Evolutionary conservation across 2,113 vertebrate species (phyloP), one percentile per base, ranked within the genome.

Genomic region (Aleadryas rufinucha): DNA sequence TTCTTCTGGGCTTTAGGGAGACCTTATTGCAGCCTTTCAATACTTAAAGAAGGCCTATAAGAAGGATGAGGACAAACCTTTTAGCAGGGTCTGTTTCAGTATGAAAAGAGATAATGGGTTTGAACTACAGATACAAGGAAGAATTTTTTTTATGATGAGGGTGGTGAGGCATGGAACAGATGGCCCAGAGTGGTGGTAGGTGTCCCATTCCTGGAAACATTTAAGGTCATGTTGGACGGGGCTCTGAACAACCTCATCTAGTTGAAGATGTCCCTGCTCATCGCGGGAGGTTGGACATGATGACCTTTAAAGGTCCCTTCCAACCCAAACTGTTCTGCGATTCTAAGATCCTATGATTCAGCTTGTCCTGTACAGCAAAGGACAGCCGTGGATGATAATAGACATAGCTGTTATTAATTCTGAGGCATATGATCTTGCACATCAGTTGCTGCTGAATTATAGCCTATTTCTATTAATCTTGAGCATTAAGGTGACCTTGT

Each of bases 241-340:
- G 16, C 44, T 85, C 69, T 69, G 42, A 57, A 50, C 19, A 47
- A 10, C 39, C 13, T 52, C 39, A 26, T 75, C 21, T 52, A 16
- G 16, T 41, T 63, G 56, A 68, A 80, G 60, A 63, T 52, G 54
- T 45, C 41, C 60, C 33, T 93, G 33, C 23, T 23, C 16, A 27
- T 33, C 0, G 0, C 53, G 44, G 45, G 27, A 20, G 7, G 2
- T 49, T 84, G 47, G 23, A 44, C 41, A 30, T 39, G 6, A 60
- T 66, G 47, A 56, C 41, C 28, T 54, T 72, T 60, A 26, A 54
- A 54, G 35, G 41, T 44, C 8, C 10, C 3, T 44, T 54, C 60
- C 27, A 54, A 54, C 7, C 5, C 15, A 61, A 61, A 39, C 21
- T 69, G 17, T 69, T 53, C 41, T 61, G 22, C n/a, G 26, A 52